Conservation (phyloP, 2,113 vertebrate species). For the rat (Rattus norvegicus) region DNA sequence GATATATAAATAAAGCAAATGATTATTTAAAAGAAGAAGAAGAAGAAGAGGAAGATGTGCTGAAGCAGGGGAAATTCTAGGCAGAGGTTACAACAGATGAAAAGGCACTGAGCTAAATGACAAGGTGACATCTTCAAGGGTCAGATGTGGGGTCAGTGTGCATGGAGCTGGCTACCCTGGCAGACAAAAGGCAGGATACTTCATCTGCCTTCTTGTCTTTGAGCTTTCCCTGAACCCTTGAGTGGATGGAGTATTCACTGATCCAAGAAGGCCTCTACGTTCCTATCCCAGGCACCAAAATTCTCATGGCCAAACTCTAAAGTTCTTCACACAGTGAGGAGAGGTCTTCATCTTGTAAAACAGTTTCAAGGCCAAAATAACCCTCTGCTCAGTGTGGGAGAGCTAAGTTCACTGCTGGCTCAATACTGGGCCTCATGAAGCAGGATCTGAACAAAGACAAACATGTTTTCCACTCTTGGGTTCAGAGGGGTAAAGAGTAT, state of each 20-base stretch:
- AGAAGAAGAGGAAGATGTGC: neutral
- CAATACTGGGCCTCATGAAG: neutral
- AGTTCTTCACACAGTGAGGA: neutral
- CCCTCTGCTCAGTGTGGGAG: neutral
- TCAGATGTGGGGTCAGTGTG: neutral
- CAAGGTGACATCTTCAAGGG: neutral
- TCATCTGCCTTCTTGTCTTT: neutral
- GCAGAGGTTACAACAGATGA: neutral
- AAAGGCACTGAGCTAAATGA: neutral
- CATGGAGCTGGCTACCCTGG: neutral
- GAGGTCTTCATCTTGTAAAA: slow-evolving; percentile 22
- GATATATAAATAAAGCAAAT: neutral
- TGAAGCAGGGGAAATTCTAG: neutral
- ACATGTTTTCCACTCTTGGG: neutral
- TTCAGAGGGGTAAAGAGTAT: neutral
- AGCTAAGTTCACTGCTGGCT: neutral
- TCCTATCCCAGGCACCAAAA: neutral
- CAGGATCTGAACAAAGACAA: neutral
- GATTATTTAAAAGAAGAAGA: neutral
- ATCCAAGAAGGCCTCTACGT: neutral
- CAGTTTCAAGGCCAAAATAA: neutral
- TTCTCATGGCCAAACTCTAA: neutral
- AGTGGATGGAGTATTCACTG: neutral
- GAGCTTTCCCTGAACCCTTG: neutral
- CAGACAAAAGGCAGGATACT: neutral